Base-by-base conservation (phyloP, 2,797 vertebrate species). In the Champsocephalus esox region DNA sequence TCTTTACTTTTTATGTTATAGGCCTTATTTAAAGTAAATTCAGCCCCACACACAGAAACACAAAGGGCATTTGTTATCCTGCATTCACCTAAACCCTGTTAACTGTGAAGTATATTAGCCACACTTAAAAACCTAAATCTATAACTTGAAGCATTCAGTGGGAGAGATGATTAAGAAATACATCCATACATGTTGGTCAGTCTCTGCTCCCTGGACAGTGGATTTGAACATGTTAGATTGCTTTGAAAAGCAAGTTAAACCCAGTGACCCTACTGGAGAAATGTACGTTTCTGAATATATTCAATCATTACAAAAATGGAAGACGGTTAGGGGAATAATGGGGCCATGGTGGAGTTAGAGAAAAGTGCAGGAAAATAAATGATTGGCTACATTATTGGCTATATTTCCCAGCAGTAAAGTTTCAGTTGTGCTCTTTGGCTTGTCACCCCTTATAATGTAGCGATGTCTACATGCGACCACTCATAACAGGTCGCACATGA, bases 1-100 rank as follows among this genome's bases (percentile, higher is more conserved):
- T 38, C 44, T 79, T 64, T 55, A 34, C 44, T 65, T 21, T 51
- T 46, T 3, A 66, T 9, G 46, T n/a, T 17, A 63, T n/a, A 65
- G 11, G 7, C 8, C 17, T 41, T 10, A 21, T 46, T 51, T 16
- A n/a, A 38, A 62, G 17, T 32, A 21, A 28, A 63, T 1, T 11
- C 11, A 44, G 14, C 34, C 75, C 65, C 19, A 34, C 38, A 21
- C 13, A 44, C 13, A 45, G 9, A 44, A 12, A 32, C 13, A 24
- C 14, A n/a, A 0, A 56, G 9, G n/a, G 12, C 28, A 32, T 32
- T 34, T 43, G 5, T 1, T 10, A 32, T 46, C 6, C 34, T 65
- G 21, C 51, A 55, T 44, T 1, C 13, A 6, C 16, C 9, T 11
- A 12, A 21, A n/a, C 10, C n/a, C 4, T 2, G 21, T 51, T 17